Evolutionary conservation across 2,113 vertebrate species (phyloP).

Genomic region (Hippopotamus amphibius): DNA sequence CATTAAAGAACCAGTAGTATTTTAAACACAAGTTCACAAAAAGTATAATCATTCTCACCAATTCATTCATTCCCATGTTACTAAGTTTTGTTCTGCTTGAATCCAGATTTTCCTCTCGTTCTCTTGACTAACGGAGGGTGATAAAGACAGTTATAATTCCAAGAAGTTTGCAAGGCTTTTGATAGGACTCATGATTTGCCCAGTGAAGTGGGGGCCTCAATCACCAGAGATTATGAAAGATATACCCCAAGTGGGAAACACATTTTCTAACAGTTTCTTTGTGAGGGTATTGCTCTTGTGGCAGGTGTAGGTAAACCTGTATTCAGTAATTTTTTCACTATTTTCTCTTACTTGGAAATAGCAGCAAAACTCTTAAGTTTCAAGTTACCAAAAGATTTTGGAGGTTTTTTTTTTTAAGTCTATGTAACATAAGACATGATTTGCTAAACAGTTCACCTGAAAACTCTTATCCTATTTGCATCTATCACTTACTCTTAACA

Average conservation of each 20-base stretch:
- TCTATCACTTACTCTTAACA: too few relatives aligned
- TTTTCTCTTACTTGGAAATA: too few relatives aligned
- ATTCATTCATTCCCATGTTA: neutral
- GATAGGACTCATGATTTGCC: neutral
- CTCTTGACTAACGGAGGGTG: neutral
- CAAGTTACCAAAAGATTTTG: too few relatives aligned
- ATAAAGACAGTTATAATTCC: neutral
- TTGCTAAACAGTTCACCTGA: too few relatives aligned
- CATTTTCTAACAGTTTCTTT: neutral
- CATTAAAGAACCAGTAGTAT: neutral
- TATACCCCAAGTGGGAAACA: too few relatives aligned
- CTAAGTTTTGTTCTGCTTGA: neutral
- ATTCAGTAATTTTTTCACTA: too few relatives aligned
- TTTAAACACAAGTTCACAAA: neutral
- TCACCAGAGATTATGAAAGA: neutral
- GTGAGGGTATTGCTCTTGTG: too few relatives aligned
- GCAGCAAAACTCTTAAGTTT: too few relatives aligned
- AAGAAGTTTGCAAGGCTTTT: neutral
- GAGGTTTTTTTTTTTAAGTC: too few relatives aligned
- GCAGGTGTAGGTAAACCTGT: neutral
- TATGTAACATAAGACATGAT: too few relatives aligned
- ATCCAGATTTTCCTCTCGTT: neutral
- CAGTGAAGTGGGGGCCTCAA: neutral
- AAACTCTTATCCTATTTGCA: too few relatives aligned
- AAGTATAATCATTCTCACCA: neutral